Evolutionary conservation across 2,113 vertebrate species (phyloP).

Genomic region (Hyla sarda): DNA sequence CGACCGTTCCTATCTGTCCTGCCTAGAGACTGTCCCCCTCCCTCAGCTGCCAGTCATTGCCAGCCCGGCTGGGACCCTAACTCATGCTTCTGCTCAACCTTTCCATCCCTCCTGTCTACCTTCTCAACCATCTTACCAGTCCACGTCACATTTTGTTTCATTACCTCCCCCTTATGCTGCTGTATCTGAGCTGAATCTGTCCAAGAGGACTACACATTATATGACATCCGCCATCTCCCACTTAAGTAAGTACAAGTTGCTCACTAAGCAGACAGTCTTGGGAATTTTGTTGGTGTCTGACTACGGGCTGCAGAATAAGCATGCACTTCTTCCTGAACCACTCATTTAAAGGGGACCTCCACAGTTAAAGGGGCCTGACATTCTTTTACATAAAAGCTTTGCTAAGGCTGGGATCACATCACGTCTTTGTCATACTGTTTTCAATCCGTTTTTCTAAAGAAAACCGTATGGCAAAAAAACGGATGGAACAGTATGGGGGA

Average conservation of each 20-base stretch:
- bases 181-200: slow-evolving; percentile 82
- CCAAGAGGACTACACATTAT: slow-evolving; percentile 84
- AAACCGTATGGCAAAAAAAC: too few species aligned
- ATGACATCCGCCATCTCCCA: slow-evolving; percentile 81
- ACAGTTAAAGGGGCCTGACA: background rate
- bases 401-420: too few species aligned
- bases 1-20: slow-evolving; percentile 66
- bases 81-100: slow-evolving; percentile 69
- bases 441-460: too few species aligned
- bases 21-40: slow-evolving; percentile 74
- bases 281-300: slow-evolving; percentile 4
- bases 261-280: slow-evolving; percentile 51
- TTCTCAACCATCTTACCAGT: slow-evolving; percentile 76
- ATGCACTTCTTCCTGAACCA: background rate
- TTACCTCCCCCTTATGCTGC: slow-evolving; percentile 83
- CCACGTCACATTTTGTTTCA: slow-evolving; percentile 75
- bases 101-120: slow-evolving; percentile 70
- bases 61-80: slow-evolving; percentile 59
- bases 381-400: background rate
- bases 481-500: too few species aligned
- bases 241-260: slow-evolving; percentile 86
- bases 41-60: slow-evolving; percentile 63
- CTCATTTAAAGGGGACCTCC: background rate
- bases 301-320: background rate
- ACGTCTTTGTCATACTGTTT: too few species aligned